Conservation (phyloP, 1,140 invertebrate genomes). For the Plutomurus gul region DNA sequence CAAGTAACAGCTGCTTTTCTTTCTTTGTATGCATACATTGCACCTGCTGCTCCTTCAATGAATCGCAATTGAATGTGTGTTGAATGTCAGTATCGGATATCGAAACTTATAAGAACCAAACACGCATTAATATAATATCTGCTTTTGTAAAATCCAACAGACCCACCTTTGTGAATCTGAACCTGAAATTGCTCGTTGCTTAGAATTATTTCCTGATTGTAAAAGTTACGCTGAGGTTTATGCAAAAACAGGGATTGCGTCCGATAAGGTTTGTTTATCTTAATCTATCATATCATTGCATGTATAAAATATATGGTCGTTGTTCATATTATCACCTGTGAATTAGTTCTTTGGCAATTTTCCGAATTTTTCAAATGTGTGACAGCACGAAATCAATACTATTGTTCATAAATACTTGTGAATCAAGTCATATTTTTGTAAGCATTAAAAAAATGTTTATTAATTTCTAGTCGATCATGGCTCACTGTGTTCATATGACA, state of each 20-base stretch:
- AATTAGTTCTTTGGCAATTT: no score
- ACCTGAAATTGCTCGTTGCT: conserved; percentile 71
- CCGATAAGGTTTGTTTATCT: conserved; percentile 60
- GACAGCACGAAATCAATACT: no score
- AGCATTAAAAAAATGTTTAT: neutral
- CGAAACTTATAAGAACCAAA: no score
- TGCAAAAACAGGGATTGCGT: conserved; percentile 72
- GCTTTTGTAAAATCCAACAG: conserved; percentile 61
- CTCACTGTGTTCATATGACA: conserved; percentile 77
- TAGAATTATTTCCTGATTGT: conserved; percentile 64
- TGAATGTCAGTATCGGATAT: no score
- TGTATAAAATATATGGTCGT: no score
- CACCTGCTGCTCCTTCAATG: no score
- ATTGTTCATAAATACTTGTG: no score
- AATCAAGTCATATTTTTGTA: neutral
- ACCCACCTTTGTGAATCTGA: conserved; percentile 82
- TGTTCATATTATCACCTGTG: no score
- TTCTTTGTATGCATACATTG: neutral
- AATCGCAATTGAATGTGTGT: no score
- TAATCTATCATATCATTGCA: neutral
- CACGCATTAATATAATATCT: neutral
- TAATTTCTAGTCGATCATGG: conserved; percentile 64
- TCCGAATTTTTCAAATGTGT: no score
- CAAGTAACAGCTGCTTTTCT: neutral
- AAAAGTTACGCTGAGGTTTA: conserved; percentile 76